phyloP scores from a whole-genome alignment of 2,888 invertebrate genomes.

The Zhuqinia jingwanae region DNA sequence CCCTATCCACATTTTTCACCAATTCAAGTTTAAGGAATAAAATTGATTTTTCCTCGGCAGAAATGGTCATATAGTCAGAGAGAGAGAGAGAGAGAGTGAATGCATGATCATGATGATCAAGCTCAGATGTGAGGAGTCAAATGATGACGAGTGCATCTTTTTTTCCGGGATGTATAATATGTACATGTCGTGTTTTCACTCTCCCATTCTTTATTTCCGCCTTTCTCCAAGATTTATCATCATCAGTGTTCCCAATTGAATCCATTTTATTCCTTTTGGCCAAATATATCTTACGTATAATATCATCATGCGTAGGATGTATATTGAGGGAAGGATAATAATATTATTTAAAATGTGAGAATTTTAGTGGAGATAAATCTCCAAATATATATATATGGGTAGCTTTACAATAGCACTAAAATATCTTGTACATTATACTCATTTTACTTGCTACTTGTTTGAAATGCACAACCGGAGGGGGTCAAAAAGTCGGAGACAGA shows the following conservation, averaged over 20 bases:
- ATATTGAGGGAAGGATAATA: no score
- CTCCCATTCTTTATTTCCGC: not conserved
- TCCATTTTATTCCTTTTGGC: constrained; percentile 21
- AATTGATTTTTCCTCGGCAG: constrained; percentile 61
- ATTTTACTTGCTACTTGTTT: no score
- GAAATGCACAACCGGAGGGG: no score
- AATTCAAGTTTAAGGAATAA: constrained; percentile 56
- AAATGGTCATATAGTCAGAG: no score
- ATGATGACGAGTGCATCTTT: constrained; percentile 43
- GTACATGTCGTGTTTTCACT: not conserved
- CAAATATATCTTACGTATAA: no score
- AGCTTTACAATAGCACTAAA: no score
- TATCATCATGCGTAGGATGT: not conserved
- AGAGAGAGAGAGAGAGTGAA: no score
- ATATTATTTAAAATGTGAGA: no score
- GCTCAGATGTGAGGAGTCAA: constrained; percentile 34
- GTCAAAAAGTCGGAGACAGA: constrained; percentile 74
- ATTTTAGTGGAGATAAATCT: constrained; percentile 16
- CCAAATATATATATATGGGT: no score
- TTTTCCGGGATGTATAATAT: not conserved
- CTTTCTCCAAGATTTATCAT: constrained; percentile 27
- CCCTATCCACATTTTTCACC: not conserved
- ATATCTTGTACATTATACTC: no score
- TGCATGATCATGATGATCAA: not conserved
- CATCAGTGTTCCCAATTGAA: constrained; percentile 46